Conservation (phyloP, 2,797 vertebrate genomes). For the Rousettus madagascariensis region DNA sequence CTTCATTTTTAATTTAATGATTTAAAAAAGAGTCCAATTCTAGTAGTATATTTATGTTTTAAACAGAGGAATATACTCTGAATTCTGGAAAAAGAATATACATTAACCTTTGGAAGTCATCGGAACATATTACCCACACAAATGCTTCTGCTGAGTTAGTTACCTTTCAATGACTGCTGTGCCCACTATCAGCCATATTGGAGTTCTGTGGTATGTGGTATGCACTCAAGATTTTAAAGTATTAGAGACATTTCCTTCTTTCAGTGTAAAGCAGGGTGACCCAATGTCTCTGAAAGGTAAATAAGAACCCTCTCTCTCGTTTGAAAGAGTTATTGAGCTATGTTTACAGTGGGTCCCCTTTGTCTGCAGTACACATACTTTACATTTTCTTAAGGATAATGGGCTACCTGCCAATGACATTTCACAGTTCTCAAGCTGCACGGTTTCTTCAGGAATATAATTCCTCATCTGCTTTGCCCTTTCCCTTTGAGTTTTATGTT, state of each 20-base stretch:
- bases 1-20: neutral
- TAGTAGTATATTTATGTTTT: neutral
- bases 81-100: neutral
- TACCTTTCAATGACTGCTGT: conserved; percentile 70
- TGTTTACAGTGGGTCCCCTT: conserved; percentile 81
- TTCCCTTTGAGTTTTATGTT: conserved; percentile 48
- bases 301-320: conserved; percentile 68
- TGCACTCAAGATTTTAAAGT: conserved; percentile 77
- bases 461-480: conserved; percentile 68
- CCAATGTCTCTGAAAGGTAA: conserved; percentile 82
- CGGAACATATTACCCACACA: conserved; percentile 29
- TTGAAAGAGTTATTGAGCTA: conserved; percentile 74
- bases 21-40: neutral
- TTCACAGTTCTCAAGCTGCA: conserved; percentile 69
- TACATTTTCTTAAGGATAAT: conserved; percentile 81
- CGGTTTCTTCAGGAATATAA: conserved; percentile 71
- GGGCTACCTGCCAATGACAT: conserved; percentile 80
- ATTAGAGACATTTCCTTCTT: conserved; percentile 82
- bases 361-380: conserved; percentile 82
- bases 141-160: conserved; percentile 58
- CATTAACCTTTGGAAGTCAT: conserved; percentile 43
- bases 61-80: neutral
- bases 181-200: conserved; percentile 59
- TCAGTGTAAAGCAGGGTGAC: conserved; percentile 78
- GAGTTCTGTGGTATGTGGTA: conserved; percentile 75